Conservation (phyloP, 2,888 invertebrate species). For the Clistopyga incitator region DNA sequence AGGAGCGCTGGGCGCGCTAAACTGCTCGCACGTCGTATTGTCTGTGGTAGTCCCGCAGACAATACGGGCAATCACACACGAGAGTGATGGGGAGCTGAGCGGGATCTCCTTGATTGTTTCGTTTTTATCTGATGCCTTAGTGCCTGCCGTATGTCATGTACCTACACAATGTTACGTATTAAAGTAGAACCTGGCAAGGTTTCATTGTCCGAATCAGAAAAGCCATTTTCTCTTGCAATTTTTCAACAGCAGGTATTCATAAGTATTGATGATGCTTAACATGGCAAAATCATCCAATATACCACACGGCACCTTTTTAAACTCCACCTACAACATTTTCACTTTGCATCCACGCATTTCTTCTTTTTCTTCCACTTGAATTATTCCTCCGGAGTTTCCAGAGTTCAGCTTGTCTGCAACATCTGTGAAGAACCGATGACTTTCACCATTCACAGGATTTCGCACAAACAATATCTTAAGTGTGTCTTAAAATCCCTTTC, state of each 20-base stretch:
- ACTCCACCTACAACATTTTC: too few species aligned
- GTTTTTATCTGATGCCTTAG: slow-evolving; percentile 55
- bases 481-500: slow-evolving; percentile 17
- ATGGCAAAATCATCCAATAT: neutral
- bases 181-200: neutral
- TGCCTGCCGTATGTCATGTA: slow-evolving; percentile 5
- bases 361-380: neutral
- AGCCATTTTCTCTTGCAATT: neutral
- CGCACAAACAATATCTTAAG: slow-evolving; percentile 44
- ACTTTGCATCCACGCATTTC: neutral
- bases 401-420: neutral
- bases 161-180: neutral
- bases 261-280: neutral
- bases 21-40: slow-evolving; percentile 64
- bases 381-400: neutral
- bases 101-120: slow-evolving; percentile 68
- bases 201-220: neutral
- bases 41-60: slow-evolving; percentile 66
- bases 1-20: slow-evolving; percentile 57
- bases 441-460: slow-evolving; percentile 51
- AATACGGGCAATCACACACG: slow-evolving; percentile 71
- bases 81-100: slow-evolving; percentile 59
- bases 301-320: neutral
- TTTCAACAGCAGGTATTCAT: neutral
- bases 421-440: slow-evolving; percentile 64